phyloP scores from a whole-genome alignment of 2,797 vertebrate species.

The Mormyrops attenuatus region DNA sequence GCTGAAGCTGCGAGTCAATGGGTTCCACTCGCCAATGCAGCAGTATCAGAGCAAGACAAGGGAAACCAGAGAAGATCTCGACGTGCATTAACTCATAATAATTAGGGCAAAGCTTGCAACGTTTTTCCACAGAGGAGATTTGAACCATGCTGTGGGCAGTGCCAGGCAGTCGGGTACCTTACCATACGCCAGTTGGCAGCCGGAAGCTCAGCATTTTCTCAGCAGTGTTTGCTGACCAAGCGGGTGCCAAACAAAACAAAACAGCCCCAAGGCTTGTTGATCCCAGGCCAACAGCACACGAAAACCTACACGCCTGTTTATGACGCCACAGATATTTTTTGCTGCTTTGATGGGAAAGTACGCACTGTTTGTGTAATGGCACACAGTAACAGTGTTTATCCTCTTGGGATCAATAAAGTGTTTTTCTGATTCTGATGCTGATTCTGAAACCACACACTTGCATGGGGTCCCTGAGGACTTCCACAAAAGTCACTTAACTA shows the following conservation, averaged over 20 bases:
- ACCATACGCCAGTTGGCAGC: neutral
- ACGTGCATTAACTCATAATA: neutral
- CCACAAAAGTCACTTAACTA: neutral
- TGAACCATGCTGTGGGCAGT: neutral
- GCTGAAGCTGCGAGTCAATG: neutral
- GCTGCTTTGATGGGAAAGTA: neutral
- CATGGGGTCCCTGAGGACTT: neutral
- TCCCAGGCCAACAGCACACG: slow-evolving; percentile 38
- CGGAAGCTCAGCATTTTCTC: neutral
- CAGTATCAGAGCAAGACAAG: neutral
- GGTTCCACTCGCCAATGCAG: neutral
- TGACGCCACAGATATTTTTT: neutral
- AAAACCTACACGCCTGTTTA: slow-evolving; percentile 47
- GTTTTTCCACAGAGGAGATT: neutral
- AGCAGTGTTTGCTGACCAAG: neutral
- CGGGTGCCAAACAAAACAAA: neutral
- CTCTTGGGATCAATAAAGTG: neutral
- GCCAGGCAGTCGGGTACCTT: neutral
- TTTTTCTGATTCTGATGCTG: neutral
- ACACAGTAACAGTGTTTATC: neutral
- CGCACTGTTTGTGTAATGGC: neutral
- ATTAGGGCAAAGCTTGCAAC: neutral
- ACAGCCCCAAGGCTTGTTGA: slow-evolving; percentile 2
- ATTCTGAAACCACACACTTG: neutral
- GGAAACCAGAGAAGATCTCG: neutral